These are phyloP conservation scores for Cantharis nigra DNA, from an alignment of 2,888 invertebrate genomes.

Conservation along the genomic window DNA sequence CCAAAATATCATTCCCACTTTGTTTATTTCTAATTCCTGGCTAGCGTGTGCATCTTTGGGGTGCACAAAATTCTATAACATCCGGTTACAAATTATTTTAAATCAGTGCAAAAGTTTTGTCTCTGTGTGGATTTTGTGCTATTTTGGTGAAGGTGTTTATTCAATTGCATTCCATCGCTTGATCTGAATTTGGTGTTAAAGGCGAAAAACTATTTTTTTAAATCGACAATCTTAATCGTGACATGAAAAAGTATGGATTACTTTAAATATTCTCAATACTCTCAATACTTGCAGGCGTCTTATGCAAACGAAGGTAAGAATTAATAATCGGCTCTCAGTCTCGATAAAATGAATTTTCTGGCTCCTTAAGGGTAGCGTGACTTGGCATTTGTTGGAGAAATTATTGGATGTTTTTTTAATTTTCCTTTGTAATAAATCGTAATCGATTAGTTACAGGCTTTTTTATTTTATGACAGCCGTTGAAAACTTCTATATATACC, in stretches of 20 bases:
- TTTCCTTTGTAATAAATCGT: background rate
- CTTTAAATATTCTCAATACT: constrained; percentile 23
- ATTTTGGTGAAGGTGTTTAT: background rate
- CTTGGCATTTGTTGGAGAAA: background rate
- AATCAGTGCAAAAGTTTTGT: background rate
- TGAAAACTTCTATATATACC: background rate
- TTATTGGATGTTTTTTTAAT: background rate
- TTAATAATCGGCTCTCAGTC: background rate
- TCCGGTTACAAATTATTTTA: background rate
- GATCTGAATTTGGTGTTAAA: background rate
- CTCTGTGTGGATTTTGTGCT: background rate
- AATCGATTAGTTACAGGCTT: background rate
- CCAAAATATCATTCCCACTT: constrained; percentile 38
- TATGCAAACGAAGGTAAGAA: constrained; percentile 17
- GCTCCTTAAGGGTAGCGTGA: background rate
- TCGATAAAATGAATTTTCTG: background rate
- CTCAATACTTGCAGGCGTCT: constrained; percentile 6
- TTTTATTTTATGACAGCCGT: background rate
- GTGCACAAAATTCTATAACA: background rate
- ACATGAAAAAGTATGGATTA: constrained; percentile 21
- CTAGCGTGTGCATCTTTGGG: background rate
- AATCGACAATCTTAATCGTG: background rate
- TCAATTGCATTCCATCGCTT: background rate
- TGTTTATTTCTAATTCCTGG: constrained; percentile 27
- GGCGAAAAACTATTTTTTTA: background rate